Conservation (phyloP, 1,140 invertebrate genomes). For the Drosophila trapezifrons region DNA sequence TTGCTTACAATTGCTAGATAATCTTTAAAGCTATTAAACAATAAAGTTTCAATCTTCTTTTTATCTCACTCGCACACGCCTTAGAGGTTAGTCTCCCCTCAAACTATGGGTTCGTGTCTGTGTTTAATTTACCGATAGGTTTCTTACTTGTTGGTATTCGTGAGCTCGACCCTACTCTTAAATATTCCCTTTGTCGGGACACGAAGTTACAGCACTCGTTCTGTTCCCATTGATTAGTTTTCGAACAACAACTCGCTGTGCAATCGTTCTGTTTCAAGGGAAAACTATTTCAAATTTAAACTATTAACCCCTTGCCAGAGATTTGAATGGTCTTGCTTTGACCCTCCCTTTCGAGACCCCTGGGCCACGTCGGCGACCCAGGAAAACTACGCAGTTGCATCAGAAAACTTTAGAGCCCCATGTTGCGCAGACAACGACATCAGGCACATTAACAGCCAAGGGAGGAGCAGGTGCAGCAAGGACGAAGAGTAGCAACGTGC, state of each 20-base stretch:
- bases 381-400: conserved; percentile 35
- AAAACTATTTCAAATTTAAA: conserved; percentile 15
- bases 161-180: too few species aligned
- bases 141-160: too few species aligned
- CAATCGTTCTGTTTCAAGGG: not conserved
- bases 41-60: not conserved
- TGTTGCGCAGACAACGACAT: conserved; percentile 40
- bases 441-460: conserved; percentile 7
- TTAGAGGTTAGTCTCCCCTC: too few species aligned
- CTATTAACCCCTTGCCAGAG: conserved; percentile 11
- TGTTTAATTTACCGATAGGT: too few species aligned
- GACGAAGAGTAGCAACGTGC: conserved; percentile 32
- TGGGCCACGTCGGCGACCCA: not conserved
- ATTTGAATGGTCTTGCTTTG: conserved; percentile 7
- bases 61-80: too few species aligned
- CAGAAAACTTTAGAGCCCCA: conserved; percentile 47
- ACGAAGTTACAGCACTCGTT: not conserved
- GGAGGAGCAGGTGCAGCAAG: not conserved
- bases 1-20: too few species aligned
- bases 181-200: not conserved
- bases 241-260: not conserved
- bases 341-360: too few species aligned
- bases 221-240: not conserved
- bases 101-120: too few species aligned
- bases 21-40: too few species aligned